Percentiles rank a stretch among this genome's conserved stretches.
phyloP scores from a whole-genome alignment of 2,797 vertebrate species.

The Simalia tracyae region DNA sequence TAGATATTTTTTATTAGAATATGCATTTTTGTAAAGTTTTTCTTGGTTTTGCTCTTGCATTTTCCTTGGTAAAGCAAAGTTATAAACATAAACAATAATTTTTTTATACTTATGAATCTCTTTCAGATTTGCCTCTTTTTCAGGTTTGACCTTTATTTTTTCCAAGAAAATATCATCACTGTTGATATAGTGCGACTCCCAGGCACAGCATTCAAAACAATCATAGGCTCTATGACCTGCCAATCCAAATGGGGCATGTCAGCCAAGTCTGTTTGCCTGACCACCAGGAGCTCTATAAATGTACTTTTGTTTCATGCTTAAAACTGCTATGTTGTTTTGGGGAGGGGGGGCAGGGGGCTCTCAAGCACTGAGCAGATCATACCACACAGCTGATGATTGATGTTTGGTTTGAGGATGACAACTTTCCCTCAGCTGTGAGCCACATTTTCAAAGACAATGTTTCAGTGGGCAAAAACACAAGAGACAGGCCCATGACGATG shows the following conservation, averaged over 20 bases:
- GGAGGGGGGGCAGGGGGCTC: too few relatives aligned
- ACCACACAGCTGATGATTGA: background rate
- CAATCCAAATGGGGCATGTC: background rate
- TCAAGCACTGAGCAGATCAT: background rate
- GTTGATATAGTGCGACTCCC: background rate
- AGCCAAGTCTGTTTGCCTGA: background rate
- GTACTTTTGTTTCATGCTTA: background rate
- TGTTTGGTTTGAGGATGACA: background rate
- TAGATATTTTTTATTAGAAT: too few relatives aligned
- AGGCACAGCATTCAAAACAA: background rate
- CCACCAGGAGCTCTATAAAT: background rate
- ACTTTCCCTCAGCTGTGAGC: background rate
- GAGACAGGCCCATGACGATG: background rate
- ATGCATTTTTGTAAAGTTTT: background rate
- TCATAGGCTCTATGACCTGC: background rate
- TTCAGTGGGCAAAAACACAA: background rate
- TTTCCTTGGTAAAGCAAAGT: background rate
- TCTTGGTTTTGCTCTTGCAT: background rate
- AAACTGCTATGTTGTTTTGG: accelerated
- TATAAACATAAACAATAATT: background rate
- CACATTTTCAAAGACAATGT: background rate
- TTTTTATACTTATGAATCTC: background rate
- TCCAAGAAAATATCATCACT: background rate
- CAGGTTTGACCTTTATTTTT: background rate
- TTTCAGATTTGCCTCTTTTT: background rate